Conservation (phyloP, 2,113 vertebrate genomes). For the Semnornis frantzii region DNA sequence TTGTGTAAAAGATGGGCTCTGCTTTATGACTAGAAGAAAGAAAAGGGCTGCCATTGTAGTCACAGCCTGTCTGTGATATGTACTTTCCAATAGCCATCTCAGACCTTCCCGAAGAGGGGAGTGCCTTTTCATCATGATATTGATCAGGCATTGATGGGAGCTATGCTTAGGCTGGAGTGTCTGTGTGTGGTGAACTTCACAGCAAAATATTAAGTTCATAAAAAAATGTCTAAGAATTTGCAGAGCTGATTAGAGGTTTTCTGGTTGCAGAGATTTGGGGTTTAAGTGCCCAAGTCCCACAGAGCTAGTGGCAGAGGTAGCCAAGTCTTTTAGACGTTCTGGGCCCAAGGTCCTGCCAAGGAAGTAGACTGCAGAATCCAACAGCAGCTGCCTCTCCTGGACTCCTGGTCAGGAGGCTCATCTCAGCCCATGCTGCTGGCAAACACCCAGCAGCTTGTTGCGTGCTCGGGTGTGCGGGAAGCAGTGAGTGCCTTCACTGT, state of each 20-base stretch:
- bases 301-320: background rate
- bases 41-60: background rate
- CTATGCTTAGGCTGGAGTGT: background rate
- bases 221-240: background rate
- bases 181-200: background rate
- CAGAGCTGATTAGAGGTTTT: background rate
- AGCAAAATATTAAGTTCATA: background rate
- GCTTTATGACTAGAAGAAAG: background rate
- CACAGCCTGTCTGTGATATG: background rate
- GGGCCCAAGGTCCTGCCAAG: background rate
- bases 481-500: accelerated
- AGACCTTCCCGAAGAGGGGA: background rate
- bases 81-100: background rate
- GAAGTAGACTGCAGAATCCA: accelerated
- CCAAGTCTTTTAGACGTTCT: background rate
- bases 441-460: background rate
- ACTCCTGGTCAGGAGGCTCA: accelerated
- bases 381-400: accelerated
- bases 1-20: background rate
- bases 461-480: accelerated
- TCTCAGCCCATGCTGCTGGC: accelerated
- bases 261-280: background rate
- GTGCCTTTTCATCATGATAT: background rate
- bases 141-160: background rate
- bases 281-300: background rate